Evolutionary conservation across 30 jellyfish, hydroid and myxozoan genomes (phyloP).

Genomic region (Hydractinia echinata): DNA sequence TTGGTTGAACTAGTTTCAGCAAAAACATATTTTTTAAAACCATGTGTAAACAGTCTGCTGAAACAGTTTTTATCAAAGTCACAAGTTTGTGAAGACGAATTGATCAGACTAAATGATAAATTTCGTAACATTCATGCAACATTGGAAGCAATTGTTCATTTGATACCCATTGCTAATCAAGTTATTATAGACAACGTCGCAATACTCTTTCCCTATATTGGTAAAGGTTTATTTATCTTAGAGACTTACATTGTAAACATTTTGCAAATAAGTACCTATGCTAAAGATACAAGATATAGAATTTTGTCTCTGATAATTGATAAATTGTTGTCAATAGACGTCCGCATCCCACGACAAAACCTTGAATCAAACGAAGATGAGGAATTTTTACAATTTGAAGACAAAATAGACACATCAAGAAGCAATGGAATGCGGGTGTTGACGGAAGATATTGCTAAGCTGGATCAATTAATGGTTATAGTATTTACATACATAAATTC

Average conservation of each 20-base stretch:
- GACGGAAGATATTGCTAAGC: neutral
- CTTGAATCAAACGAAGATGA: neutral
- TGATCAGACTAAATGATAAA: neutral
- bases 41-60: neutral
- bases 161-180: neutral
- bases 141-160: neutral
- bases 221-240: conserved; percentile 7
- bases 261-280: conserved; percentile 5
- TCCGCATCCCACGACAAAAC: neutral
- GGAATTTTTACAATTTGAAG: conserved; percentile 12
- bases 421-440: neutral
- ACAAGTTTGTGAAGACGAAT: neutral
- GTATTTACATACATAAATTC: conserved; percentile 1
- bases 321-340: conserved; percentile 8
- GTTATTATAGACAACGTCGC: neutral
- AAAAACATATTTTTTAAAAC: conserved; percentile 8
- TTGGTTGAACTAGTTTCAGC: conserved; percentile 6
- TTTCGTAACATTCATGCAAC: neutral
- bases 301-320: conserved; percentile 7
- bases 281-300: neutral
- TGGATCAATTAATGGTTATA: conserved; percentile 5
- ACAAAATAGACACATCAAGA: neutral
- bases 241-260: conserved; percentile 8
- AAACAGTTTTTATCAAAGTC: neutral
- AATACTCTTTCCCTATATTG: conserved; percentile 7